Evolutionary conservation across 2,113 vertebrate genomes (phyloP).

Genomic region (Greenwoodochromis staneri): DNA sequence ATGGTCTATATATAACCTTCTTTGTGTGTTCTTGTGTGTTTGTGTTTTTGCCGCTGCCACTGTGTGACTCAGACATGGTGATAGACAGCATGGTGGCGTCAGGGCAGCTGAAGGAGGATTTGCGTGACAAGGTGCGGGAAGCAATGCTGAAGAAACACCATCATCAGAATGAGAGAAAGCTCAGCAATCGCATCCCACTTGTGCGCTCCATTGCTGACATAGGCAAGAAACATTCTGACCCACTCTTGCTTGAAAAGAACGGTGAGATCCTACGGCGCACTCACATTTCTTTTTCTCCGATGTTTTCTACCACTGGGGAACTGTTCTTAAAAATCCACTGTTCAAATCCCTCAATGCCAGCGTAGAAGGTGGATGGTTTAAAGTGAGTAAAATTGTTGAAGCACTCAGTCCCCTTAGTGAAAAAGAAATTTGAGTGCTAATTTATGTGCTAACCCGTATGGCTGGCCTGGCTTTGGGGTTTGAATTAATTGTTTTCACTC

Average conservation of each 20-base stretch:
- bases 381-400: slow-evolving; percentile 50
- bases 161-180: slow-evolving; percentile 92
- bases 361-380: slow-evolving; percentile 52
- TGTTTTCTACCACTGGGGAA: slow-evolving; percentile 3
- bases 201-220: slow-evolving; percentile 96
- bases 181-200: slow-evolving; percentile 88
- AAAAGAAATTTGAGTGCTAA: slow-evolving; percentile 63
- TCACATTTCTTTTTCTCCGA: slow-evolving; percentile 57
- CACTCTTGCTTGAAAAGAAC: slow-evolving; percentile 92
- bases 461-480: slow-evolving; percentile 53
- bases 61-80: slow-evolving; percentile 80
- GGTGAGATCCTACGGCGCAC: slow-evolving; percentile 79
- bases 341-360: slow-evolving; percentile 55
- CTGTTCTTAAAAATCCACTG: slow-evolving; percentile 32
- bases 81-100: slow-evolving; percentile 92
- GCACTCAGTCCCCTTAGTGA: not conserved
- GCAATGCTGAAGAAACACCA: slow-evolving; percentile 92
- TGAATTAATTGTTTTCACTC: slow-evolving; percentile 26
- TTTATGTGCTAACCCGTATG: slow-evolving; percentile 41
- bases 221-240: slow-evolving; percentile 99
- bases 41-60: not conserved
- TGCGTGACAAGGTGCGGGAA: slow-evolving; percentile 82
- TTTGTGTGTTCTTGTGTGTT: not conserved
- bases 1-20: not conserved
- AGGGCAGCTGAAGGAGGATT: slow-evolving; percentile 82